A percentile compares a stretch with the other conserved stretches of the same genome.
These are phyloP conservation scores for Umimayanthus kanabou DNA, from an alignment of 92 coral and sea anemone species.

Conservation along the genomic window DNA sequence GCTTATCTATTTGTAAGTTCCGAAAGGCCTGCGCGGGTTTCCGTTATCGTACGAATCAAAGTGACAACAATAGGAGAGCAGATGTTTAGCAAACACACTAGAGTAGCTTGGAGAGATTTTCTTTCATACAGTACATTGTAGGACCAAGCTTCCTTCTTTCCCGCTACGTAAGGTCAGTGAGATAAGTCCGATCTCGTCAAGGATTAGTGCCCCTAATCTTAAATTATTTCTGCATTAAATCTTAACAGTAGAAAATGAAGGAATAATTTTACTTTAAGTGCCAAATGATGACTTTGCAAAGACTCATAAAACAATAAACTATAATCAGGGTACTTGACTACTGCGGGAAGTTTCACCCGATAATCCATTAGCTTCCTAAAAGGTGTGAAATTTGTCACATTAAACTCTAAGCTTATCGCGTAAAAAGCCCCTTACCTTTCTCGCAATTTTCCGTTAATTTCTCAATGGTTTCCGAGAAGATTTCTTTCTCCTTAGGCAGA, in stretches of 20 bases:
- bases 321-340: conserved; percentile 27
- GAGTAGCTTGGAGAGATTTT: background rate
- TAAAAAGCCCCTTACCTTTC: conserved; percentile 20
- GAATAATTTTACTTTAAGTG: conserved; percentile 47
- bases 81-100: background rate
- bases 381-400: conserved; percentile 45
- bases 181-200: background rate
- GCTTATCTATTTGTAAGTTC: conserved; percentile 25
- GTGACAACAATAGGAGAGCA: background rate
- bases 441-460: conserved; percentile 41
- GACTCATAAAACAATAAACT: conserved; percentile 39
- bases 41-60: background rate
- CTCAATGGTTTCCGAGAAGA: conserved; percentile 31
- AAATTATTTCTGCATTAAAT: conserved; percentile 41
- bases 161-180: background rate
- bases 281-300: conserved; percentile 45
- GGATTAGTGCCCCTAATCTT: background rate
- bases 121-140: background rate
- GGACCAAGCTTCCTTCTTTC: background rate
- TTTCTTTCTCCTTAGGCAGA: conserved; percentile 23
- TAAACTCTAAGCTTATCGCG: conserved; percentile 24
- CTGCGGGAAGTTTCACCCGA: conserved; percentile 22
- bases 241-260: conserved; percentile 35
- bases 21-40: background rate
- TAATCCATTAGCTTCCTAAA: conserved; percentile 20